phyloP scores from a whole-genome alignment of 2,888 invertebrate genomes.

The Cheilosia variabilis region DNA sequence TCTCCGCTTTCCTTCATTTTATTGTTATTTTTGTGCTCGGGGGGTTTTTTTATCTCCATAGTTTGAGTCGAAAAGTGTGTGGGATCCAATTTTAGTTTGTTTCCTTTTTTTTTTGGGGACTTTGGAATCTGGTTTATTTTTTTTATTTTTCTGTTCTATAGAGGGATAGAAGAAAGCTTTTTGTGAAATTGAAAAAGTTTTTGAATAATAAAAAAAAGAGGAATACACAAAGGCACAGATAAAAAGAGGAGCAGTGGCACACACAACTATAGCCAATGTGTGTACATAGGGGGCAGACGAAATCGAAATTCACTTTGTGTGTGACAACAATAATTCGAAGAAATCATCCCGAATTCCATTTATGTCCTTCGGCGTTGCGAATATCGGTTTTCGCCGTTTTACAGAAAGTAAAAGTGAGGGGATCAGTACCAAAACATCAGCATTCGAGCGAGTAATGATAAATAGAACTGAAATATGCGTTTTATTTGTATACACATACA shows the following conservation, averaged over 20 bases:
- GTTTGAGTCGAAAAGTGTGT: conserved; percentile 37
- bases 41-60: conserved; percentile 10
- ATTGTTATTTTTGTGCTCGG: conserved; percentile 26
- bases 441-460: conserved; percentile 44
- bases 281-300: conserved; percentile 15
- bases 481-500: neutral
- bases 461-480: neutral
- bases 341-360: conserved; percentile 43
- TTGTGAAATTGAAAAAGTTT: conserved; percentile 66
- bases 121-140: conserved; percentile 28
- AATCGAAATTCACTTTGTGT: conserved; percentile 31
- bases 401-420: neutral
- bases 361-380: conserved; percentile 8
- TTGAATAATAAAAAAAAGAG: conserved; percentile 47
- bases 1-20: conserved; percentile 3
- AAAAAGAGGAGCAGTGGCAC: conserved; percentile 20
- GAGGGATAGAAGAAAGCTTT: conserved; percentile 46
- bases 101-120: conserved; percentile 7
- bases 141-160: conserved; percentile 16
- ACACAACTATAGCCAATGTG: conserved; percentile 18
- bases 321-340: conserved; percentile 47
- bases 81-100: conserved; percentile 42
- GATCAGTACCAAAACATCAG: conserved; percentile 19
- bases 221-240: conserved; percentile 18
- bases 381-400: conserved; percentile 4